These are phyloP conservation scores for Spea multiplicata DNA, from an alignment of 2,113 vertebrate species.

Conservation along the genomic window DNA sequence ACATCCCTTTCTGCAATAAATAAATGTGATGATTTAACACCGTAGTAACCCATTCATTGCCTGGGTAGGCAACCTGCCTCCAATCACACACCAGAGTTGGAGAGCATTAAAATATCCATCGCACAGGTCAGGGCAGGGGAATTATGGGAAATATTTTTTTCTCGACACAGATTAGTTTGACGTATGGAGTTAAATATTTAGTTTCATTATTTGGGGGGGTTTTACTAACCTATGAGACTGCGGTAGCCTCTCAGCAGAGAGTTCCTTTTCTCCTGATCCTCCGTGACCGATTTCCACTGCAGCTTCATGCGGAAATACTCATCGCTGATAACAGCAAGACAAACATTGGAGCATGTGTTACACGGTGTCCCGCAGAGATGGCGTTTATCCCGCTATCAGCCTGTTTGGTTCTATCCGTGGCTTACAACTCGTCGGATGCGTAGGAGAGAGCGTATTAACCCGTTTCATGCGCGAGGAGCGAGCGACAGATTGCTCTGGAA, in stretches of 20 bases:
- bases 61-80: no score
- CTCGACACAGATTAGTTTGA: no score
- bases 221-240: constrained; percentile 76
- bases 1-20: constrained; percentile 77
- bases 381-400: constrained; percentile 21
- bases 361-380: constrained; percentile 29
- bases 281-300: constrained; percentile 88
- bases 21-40: no score
- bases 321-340: constrained; percentile 61
- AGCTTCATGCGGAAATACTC: constrained; percentile 94
- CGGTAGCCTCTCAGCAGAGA: constrained; percentile 83
- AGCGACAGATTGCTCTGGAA: background rate
- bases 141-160: no score
- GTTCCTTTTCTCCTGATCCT: constrained; percentile 88
- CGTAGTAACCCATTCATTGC: no score
- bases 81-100: no score
- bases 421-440: constrained; percentile 21
- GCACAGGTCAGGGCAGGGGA: no score
- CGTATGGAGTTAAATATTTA: no score
- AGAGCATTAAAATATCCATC: no score
- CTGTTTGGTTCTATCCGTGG: background rate
- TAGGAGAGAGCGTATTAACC: constrained; percentile 20
- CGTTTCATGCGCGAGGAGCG: background rate
- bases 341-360: constrained; percentile 31
- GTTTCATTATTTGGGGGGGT: no score